phyloP scores from a whole-genome alignment of 2,888 invertebrate genomes.

The Rhorus exstirpatorius region DNA sequence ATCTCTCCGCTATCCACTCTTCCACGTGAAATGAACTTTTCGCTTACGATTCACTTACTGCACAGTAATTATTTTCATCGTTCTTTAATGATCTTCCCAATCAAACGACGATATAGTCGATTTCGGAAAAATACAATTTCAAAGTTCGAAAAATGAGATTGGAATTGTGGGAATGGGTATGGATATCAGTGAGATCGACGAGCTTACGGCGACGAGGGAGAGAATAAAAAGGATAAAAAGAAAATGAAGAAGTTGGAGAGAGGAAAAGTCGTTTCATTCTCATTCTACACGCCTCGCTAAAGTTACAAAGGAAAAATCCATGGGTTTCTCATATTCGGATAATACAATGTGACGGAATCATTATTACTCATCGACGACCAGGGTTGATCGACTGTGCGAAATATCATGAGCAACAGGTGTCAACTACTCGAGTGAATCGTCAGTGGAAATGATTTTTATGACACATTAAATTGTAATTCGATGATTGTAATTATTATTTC shows the following conservation, averaged over 20 bases:
- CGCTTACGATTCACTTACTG: constrained; percentile 23
- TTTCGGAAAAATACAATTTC: constrained; percentile 5
- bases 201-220: background rate
- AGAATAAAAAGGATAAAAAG: background rate
- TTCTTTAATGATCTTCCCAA: constrained; percentile 37
- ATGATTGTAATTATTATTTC: too few species aligned
- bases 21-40: constrained; percentile 44
- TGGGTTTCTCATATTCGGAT: background rate
- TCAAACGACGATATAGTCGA: constrained; percentile 30
- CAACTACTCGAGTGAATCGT: background rate
- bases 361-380: too few species aligned
- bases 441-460: constrained; percentile 1
- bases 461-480: too few species aligned
- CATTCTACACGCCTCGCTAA: background rate
- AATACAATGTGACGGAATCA: too few species aligned
- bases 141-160: background rate
- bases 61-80: constrained; percentile 42
- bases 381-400: too few species aligned
- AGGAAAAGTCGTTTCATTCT: background rate
- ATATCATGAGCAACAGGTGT: too few species aligned
- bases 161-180: background rate
- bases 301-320: background rate
- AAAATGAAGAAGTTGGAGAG: background rate
- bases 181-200: background rate
- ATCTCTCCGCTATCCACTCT: constrained; percentile 14